Base-by-base conservation (phyloP, 2,113 vertebrate species). In the Myotis lucifugus region DNA sequence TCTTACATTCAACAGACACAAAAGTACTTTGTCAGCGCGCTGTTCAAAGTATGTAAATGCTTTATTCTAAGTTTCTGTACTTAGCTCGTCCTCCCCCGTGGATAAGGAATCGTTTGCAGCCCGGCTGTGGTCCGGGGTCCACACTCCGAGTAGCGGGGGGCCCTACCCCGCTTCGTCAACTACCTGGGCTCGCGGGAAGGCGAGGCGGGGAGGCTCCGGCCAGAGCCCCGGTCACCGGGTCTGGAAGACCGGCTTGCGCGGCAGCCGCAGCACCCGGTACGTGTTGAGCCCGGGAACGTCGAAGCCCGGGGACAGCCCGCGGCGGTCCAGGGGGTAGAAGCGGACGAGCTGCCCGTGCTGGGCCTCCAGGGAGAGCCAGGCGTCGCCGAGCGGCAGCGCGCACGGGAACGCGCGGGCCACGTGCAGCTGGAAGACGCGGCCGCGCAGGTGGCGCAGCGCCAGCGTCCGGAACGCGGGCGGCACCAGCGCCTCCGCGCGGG, bases 231-330 rank as follows among this genome's bases (percentile, higher is more conserved):
- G 46, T 97, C 92, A 95, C 77, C 96, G 99, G 59, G 92, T 97
- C 29, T 98, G 97, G 95, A 99, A 99, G 1, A 97, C 89, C 0
- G 99, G 99, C 91, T 98, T 98, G 18, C 87, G 98, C 29, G 77
- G 95, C 13, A 99, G 98, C 11, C 99, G 98, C 64, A 98, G 93
- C 23, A 99, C 99, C 0, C 97, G 98, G 96, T 99, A 99, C 0
- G 99, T 99, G 98, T 99, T 99, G 48, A 99, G 98, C 15, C 99
- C 99, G 0, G 99, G 99, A 2, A 99, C 99, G 25, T 99, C 99
- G 21, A 99, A 99, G 12, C 99, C 99, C 0, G 99, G 98, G 0
- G 99, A 99, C 85, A 99, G 88, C 18, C 99, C 99, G 64, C 98
- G 98, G 79, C 97, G 97, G 64, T 99, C 98, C 0, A 99, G 98